Conservation (phyloP, 2,113 vertebrate species). For the Pelmatolapia mariae region DNA sequence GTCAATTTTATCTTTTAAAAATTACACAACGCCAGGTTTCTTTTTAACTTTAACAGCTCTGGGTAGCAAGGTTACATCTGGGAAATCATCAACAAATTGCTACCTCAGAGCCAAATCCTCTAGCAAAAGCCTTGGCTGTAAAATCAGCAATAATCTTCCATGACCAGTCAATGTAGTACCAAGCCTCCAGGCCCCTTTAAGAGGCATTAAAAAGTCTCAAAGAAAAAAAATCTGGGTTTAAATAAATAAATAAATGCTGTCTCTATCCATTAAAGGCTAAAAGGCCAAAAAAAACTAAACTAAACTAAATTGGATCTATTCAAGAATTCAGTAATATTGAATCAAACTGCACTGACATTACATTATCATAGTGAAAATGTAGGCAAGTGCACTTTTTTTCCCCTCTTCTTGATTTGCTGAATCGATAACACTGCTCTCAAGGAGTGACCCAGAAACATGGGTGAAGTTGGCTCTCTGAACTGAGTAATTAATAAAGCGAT, state of each 20-base stretch:
- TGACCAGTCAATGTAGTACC: not conserved
- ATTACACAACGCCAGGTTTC: not conserved
- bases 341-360: not conserved
- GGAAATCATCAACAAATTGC: not conserved
- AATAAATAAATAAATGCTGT: not conserved
- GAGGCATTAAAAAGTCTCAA: not conserved
- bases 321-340: not conserved
- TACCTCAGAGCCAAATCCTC: not conserved
- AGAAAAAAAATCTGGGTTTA: not conserved
- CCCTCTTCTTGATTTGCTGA: not conserved
- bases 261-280: not conserved
- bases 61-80: not conserved
- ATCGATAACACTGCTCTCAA: not conserved
- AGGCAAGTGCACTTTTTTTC: accelerated
- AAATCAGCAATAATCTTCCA: not conserved
- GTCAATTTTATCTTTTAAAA: not conserved
- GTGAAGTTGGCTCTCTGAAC: not conserved
- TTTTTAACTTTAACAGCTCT: not conserved
- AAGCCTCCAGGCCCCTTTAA: not conserved
- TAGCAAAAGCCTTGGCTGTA: not conserved
- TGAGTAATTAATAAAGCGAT: not conserved
- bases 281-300: not conserved
- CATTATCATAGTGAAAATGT: not conserved
- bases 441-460: not conserved
- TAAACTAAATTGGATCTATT: not conserved